Evolutionary conservation across 2,797 vertebrate genomes (phyloP), one percentile per base, ranked within the genome.

Genomic region (Melanotaenia trifasciata): DNA sequence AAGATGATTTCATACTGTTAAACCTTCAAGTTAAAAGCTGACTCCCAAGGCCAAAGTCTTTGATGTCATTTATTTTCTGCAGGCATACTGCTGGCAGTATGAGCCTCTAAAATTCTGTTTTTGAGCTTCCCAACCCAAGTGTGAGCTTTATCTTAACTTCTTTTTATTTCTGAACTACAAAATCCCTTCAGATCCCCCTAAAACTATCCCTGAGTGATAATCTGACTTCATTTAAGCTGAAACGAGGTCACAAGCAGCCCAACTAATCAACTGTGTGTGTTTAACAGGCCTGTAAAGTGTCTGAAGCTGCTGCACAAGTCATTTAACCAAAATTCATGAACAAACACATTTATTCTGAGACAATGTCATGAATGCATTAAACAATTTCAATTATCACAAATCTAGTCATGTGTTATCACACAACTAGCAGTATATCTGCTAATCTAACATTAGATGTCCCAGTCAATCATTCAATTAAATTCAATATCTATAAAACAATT

Each of bases 101-200:
- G 47, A 69, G 58, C 53, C 45, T 58, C 76, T 63, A 38, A 73
- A 57, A 53, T 35, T 11, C 47, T 62, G 58, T 72, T 50, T 43
- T 80, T 58, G 38, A 83, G 73, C 67, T 40, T 12, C 58, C 33
- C 24, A 67, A 82, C 76, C 76, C 68, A 84, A 75, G 77, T 78
- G 51, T 77, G 59, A 72, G 76, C 24, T 72, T 84, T 72, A 82
- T 80, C 75, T 69, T 64, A 20, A 83, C 79, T 79, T 80, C 66
- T 59, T 35, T 74, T 78, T 28, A 16, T 75, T 69, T 78, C 30
- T 3, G 1, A 70, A 71, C 56, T n/a, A 20, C 63, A 58, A 85
- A 85, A 80, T 72, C 75, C 70, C 65, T 20, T 26, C 64, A 70
- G 58, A 78, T 79, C 65, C 73, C 65, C 35, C 77, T 78, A 78